These are phyloP conservation scores for Calephelis nemesis DNA, from an alignment of 1,140 invertebrate genomes.

Conservation along the genomic window DNA sequence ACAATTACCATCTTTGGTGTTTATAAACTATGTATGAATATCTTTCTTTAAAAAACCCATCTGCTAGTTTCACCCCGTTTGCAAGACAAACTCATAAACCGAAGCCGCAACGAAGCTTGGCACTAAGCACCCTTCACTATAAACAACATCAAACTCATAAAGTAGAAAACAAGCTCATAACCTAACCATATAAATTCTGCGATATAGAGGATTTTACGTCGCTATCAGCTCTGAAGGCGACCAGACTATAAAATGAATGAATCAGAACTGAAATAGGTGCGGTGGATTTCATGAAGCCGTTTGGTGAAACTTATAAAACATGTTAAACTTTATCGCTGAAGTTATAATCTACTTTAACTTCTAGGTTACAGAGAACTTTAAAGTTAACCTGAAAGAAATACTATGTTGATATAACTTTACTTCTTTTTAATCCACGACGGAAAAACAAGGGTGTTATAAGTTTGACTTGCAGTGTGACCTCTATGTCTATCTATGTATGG, in stretches of 20 bases:
- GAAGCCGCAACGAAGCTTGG: not conserved
- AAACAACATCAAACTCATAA: not conserved
- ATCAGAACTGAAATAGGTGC: not conserved
- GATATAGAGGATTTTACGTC: slow-evolving; percentile 16
- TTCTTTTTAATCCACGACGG: no score
- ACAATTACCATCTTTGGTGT: no score
- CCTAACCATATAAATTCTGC: slow-evolving; percentile 23
- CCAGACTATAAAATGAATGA: slow-evolving; percentile 14
- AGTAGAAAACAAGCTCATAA: slow-evolving; percentile 7
- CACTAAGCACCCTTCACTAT: not conserved
- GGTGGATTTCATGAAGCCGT: slow-evolving; percentile 3
- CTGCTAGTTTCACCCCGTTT: no score
- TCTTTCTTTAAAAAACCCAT: no score
- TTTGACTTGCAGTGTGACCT: no score
- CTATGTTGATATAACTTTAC: no score
- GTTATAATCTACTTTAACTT: not conserved
- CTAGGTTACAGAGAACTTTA: not conserved
- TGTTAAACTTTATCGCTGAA: slow-evolving; percentile 6
- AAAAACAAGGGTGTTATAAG: no score
- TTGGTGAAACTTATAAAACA: slow-evolving; percentile 9
- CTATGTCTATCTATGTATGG: no score
- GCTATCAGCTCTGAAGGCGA: slow-evolving; percentile 1
- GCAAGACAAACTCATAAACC: no score
- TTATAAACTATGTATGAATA: no score
- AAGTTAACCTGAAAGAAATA: no score